Evolutionary conservation across 2,888 invertebrate species (phyloP).

Genomic region (Diloba caeruleocephala): DNA sequence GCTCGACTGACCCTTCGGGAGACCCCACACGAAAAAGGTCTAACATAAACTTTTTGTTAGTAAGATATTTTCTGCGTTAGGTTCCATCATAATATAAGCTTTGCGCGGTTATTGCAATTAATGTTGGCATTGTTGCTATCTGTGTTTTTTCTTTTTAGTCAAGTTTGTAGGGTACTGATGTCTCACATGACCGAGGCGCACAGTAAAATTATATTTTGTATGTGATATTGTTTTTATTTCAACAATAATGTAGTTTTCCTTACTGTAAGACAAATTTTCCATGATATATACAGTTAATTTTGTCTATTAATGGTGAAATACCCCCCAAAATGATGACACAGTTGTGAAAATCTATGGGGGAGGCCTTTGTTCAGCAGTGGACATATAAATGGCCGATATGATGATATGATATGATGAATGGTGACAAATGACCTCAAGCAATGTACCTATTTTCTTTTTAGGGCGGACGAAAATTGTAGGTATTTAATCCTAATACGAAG

Average conservation of each 20-base stretch:
- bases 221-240: no score
- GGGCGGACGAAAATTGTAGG: slow-evolving; percentile 11
- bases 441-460: slow-evolving; percentile 4
- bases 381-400: no score
- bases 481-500: slow-evolving; percentile 15
- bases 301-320: no score
- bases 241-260: no score
- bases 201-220: neutral
- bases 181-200: neutral
- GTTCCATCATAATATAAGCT: slow-evolving; percentile 52
- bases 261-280: no score
- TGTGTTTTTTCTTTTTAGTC: slow-evolving; percentile 9
- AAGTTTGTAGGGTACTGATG: slow-evolving; percentile 7
- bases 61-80: slow-evolving; percentile 63
- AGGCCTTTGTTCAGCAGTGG: neutral
- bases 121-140: slow-evolving; percentile 26
- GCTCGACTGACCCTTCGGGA: slow-evolving; percentile 83
- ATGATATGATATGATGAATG: no score
- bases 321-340: no score
- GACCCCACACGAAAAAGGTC: slow-evolving; percentile 76
- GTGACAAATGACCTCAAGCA: neutral
- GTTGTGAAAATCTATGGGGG: no score
- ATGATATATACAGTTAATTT: no score
- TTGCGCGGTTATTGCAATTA: slow-evolving; percentile 49
- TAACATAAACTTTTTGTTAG: slow-evolving; percentile 80